Conservation (phyloP, 2,113 vertebrate genomes). For the Elanoides forficatus region DNA sequence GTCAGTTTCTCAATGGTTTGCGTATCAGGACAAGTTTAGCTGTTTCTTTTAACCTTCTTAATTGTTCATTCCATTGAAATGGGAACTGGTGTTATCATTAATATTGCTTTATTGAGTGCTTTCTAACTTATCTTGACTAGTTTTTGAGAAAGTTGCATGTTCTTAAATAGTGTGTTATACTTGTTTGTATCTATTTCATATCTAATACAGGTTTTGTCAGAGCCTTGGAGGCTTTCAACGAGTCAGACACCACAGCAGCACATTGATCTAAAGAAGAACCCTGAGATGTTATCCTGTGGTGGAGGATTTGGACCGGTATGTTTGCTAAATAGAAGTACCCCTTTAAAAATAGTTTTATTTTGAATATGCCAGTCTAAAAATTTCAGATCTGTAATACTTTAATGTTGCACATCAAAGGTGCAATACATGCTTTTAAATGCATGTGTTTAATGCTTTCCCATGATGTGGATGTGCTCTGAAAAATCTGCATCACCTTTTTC, state of each 20-base stretch:
- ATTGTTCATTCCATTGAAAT: background rate
- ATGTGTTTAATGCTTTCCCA: background rate
- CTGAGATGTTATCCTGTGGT: constrained; percentile 84
- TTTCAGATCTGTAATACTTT: background rate
- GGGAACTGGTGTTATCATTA: background rate
- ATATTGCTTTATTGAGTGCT: background rate
- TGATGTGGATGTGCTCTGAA: background rate
- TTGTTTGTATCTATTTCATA: background rate
- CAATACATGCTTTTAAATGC: background rate
- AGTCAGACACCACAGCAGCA: constrained; percentile 96
- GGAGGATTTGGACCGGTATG: constrained; percentile 96
- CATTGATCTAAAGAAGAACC: constrained; percentile 82
- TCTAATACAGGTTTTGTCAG: constrained; percentile 85
- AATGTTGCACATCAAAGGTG: background rate
- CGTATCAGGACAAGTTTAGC: background rate
- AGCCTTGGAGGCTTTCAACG: constrained; percentile 94
- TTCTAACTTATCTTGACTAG: background rate
- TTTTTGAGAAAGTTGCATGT: background rate
- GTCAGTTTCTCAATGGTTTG: background rate
- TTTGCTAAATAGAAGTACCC: background rate
- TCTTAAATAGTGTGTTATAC: background rate
- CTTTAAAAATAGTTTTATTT: background rate
- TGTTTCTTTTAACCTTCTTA: background rate
- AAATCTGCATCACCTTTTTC: background rate
- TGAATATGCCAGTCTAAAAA: background rate